Evolutionary conservation across 2,113 vertebrate genomes (phyloP), one percentile per base, ranked within the genome.

Genomic region (Theropithecus gelada): DNA sequence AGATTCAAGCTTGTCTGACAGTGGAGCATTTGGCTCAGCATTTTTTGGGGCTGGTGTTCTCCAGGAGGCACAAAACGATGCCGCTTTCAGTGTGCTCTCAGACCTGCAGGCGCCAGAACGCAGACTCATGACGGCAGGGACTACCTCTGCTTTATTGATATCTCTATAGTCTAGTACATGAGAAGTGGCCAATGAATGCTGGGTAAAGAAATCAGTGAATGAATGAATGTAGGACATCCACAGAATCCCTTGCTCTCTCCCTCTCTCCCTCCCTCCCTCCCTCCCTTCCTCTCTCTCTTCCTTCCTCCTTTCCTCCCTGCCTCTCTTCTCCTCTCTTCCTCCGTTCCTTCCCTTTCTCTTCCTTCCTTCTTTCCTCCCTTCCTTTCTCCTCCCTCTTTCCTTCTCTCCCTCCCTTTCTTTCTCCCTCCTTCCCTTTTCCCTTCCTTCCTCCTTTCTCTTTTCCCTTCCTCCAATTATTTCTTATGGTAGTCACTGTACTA

Each of bases 61-160:
- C 0, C 0, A 1, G 35, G 72, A 17, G 8, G 18, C 32, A 6
- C 2, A 11, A 17, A 22, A 75, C 6, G 32, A 73, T 5, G 22
- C 17, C 12, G 48, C 30, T 40, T 30, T 22, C 8, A 22, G 10
- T 6, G 22, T 50, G 8, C 59, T 55, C 27, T 57, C 43, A 50
- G 48, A 50, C 32, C 55, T 45, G 66, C 22, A 66, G 17, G 59
- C 0, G 1, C 52, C 75, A 30, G 81, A 16, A 6, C 0, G 17
- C 48, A 27, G 13, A 8, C 64, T 64, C 3, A 1, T 2, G 83
- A 11, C 0, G 32, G 11, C 64, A 45, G 73, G 72, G 30, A 30
- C 8, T 16, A 20, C 9, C 1, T 32, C 22, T 13, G 70, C 40
- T 48, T 68, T 52, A 4, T 17, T 55, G 3, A 6, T 12, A 2